These are phyloP conservation scores for Lateolabrax maculatus DNA, from an alignment of 2,797 vertebrate species.

Conservation along the genomic window DNA sequence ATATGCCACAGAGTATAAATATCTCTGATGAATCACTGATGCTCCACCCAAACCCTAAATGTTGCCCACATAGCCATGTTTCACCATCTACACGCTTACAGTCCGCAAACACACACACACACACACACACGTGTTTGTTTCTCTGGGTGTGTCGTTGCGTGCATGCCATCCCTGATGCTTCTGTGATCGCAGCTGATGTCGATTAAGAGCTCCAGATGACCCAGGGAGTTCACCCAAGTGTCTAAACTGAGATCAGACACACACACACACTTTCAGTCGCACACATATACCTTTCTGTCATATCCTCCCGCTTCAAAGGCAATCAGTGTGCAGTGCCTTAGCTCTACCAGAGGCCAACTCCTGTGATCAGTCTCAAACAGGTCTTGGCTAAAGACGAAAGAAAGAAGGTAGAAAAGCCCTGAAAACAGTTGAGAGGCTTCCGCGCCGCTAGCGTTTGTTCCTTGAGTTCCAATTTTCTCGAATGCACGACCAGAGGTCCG, in stretches of 20 bases:
- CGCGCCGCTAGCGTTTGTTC: conserved; percentile 25
- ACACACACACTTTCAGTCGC: conserved; percentile 19
- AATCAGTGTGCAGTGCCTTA: neutral
- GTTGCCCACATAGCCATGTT: conserved; percentile 17
- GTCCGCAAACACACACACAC: conserved; percentile 44
- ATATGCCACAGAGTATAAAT: conserved; percentile 69
- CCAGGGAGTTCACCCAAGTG: conserved; percentile 46
- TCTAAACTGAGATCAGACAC: conserved; percentile 47
- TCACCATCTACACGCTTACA: conserved; percentile 30
- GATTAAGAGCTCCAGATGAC: conserved; percentile 73
- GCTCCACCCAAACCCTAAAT: conserved; percentile 73
- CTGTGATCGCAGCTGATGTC: conserved; percentile 74
- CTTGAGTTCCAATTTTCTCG: conserved; percentile 33
- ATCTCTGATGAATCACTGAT: conserved; percentile 66
- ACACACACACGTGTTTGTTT: conserved; percentile 36
- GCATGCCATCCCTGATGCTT: conserved; percentile 62
- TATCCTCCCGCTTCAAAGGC: conserved; percentile 56
- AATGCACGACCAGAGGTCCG: conserved; percentile 29
- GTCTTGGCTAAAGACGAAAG: conserved; percentile 57
- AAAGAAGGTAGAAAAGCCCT: neutral
- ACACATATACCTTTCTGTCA: conserved; percentile 51
- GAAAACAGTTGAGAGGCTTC: conserved; percentile 16
- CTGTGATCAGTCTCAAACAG: conserved; percentile 37
- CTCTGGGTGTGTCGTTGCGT: conserved; percentile 74
- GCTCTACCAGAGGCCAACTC: conserved; percentile 43